phyloP scores from a whole-genome alignment of 2,888 invertebrate genomes.

The Acleris emargana region DNA sequence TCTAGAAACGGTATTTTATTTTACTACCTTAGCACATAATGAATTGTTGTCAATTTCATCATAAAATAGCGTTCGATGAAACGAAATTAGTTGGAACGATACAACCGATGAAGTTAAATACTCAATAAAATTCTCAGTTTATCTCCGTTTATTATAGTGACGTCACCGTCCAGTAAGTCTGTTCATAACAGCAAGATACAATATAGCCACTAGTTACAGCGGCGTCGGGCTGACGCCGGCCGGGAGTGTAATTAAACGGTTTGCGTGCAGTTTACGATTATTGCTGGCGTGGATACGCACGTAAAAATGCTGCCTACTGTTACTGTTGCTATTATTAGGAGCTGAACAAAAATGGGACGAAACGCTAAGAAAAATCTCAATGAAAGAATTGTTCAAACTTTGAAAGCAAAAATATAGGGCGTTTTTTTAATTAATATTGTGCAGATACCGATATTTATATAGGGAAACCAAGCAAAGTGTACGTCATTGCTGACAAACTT shows the following conservation, averaged over 20 bases:
- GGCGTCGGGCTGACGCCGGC: conserved; percentile 29
- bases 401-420: no score
- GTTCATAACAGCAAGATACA: conserved; percentile 9
- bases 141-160: not conserved
- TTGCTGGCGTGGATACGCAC: conserved; percentile 25
- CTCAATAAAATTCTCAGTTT: not conserved
- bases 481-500: no score
- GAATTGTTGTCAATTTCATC: no score
- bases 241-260: conserved; percentile 34
- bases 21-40: no score
- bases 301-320: conserved; percentile 28
- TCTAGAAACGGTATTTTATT: no score
- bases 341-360: not conserved
- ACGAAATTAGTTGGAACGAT: no score
- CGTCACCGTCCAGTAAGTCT: conserved; percentile 6
- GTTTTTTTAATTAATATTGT: no score
- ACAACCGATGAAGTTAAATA: not conserved
- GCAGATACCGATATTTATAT: no score
- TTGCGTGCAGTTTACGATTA: conserved; percentile 33
- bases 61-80: no score
- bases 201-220: not conserved
- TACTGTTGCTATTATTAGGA: conserved; percentile 12
- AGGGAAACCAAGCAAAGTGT: no score
- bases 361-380: not conserved
- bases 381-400: not conserved